Evolutionary conservation across 1,140 invertebrate species (phyloP).

Genomic region (Brachionus sp.): DNA sequence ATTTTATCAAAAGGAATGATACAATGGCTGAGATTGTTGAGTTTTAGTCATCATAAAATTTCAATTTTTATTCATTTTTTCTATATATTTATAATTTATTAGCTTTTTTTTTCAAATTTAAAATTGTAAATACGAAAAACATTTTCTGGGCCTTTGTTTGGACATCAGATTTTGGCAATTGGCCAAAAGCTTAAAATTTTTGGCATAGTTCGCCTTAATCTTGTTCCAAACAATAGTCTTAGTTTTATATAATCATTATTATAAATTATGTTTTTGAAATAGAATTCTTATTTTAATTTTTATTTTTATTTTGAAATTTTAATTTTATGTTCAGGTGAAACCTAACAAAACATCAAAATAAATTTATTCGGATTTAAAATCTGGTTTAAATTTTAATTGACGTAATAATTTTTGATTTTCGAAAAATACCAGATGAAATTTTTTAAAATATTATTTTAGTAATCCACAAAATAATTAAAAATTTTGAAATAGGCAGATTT

Average conservation of each 20-base stretch:
- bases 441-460: too few relatives aligned
- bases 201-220: neutral
- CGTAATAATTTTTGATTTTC: too few relatives aligned
- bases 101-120: neutral
- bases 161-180: neutral
- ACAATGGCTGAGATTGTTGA: neutral
- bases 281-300: neutral
- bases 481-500: too few relatives aligned
- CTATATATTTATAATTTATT: neutral
- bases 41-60: neutral
- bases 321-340: neutral
- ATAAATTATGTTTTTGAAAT: neutral
- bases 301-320: neutral
- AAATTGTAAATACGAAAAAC: neutral
- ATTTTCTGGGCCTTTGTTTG: neutral
- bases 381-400: neutral
- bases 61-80: neutral
- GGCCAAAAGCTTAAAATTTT: neutral
- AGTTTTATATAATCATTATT: neutral
- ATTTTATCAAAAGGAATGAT: conserved; percentile 14
- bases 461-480: too few relatives aligned
- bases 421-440: too few relatives aligned
- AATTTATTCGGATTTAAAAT: neutral
- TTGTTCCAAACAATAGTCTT: neutral
- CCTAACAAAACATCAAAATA: neutral